Base-by-base conservation (phyloP, 2,888 invertebrate species). In the Papilio protenor region DNA sequence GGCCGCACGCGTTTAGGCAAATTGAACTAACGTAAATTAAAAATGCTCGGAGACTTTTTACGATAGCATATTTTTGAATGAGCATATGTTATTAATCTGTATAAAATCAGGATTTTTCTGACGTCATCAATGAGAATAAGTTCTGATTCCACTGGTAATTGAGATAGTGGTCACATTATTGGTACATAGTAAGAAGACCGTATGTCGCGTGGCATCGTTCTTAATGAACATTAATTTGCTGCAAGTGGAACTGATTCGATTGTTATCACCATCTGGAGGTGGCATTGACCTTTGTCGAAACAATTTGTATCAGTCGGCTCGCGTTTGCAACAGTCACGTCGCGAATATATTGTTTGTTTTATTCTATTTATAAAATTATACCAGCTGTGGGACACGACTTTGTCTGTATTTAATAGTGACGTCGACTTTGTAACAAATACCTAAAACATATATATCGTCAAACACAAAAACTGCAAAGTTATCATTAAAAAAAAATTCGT, bases 181-280 rank as follows among this genome's bases (percentile, higher is more conserved):
- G 75, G 18, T 59, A 59, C 57, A 59, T 23, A 52, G 45, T 81
- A 83, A 66, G 83, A 86, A 85, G 84, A 86, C 82, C 83, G 85
- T 84, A 87, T 86, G 83, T 83, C 84, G 87, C 88, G 88, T 88
- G 87, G 88, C 87, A 89, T 88, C 86, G 86, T 87, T 86, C 86
- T 89, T 92, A 93, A 93, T 92, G 88, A 94, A 91, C 89, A 89
- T 90, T 94, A 92, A 93, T 94, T 94, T 87, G 87, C 87, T 93
- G 92, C 92, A 94, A 94, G 94, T 94, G 94, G 93, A 93, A 93
- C 94, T 88, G 93, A 94, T 94, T 94, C 93, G 92, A 93, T 94
- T 93, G 92, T 89, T 93, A 93, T 93, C 92, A 90, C 89, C 88
- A 90, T 92, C 86, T 89, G 86, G 83, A 88, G 85, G 85, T 87